Base-by-base conservation (phyloP, 2,113 vertebrate genomes). In the Tyrannus savana region DNA sequence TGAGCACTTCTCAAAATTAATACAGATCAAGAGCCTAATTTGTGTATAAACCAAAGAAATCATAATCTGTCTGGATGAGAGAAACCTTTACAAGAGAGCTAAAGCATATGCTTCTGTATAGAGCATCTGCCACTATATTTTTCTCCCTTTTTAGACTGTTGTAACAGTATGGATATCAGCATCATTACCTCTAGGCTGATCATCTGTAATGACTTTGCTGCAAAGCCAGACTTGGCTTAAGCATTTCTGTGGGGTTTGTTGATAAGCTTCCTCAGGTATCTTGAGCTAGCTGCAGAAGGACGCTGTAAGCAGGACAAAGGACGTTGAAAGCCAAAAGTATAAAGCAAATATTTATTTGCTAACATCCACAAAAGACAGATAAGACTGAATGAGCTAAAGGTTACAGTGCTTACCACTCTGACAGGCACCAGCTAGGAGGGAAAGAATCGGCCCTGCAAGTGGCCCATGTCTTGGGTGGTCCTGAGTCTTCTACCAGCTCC, bases 51-150 rank as follows among this genome's bases (percentile, higher is more conserved):
- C 30, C 59, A 80, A 76, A 86, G 10, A 79, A 92, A 80, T 62
- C 16, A 19, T 86, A 42, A 55, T 80, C 63, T 81, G 19, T 69
- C 66, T 94, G 25, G 28, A 60, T 84, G 28, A 62, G 47, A 68
- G 82, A 88, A 93, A 49, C 17, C 30, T 93, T 91, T 87, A 66
- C 62, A 68, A 87, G 77, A 87, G 37, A 17, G 39, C 22, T 68
- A 73, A 85, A 96, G 69, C 81, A 73, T 92, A 95, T 84, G 84
- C 23, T 95, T 93, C 71, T 76, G 39, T 82, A 58, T 22, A 69
- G 44, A 93, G 77, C 87, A 96, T 93, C 87, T 95, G 77, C 84
- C 69, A 78, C 72, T 84, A 1, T 58, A 50, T 89, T 94, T 90
- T 87, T 74, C 24, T 90, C 44, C 58, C 33, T 46, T 63, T 83